A percentile compares a stretch with the other conserved stretches of the same genome.
phyloP scores from a whole-genome alignment of 2,113 vertebrate genomes.

The Caretta caretta region DNA sequence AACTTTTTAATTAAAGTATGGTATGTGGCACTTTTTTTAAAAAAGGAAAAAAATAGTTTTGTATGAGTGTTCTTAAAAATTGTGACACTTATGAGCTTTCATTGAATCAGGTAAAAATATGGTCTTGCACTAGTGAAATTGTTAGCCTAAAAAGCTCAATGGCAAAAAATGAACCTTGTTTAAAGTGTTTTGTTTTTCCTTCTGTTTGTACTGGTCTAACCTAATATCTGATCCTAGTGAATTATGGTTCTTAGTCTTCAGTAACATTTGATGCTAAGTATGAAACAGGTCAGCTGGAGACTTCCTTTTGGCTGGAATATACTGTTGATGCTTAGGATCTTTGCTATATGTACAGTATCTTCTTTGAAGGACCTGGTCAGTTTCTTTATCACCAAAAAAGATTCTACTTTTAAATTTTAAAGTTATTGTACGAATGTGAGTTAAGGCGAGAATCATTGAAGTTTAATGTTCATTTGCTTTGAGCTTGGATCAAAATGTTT shows the following conservation, averaged over 20 bases:
- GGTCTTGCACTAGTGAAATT: constrained; percentile 81
- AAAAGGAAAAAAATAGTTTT: constrained; percentile 82
- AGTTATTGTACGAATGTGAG: constrained; percentile 30
- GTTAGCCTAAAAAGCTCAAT: constrained; percentile 54
- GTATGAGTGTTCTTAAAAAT: constrained; percentile 79
- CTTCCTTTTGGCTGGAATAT: constrained; percentile 54
- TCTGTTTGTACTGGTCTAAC: constrained; percentile 52
- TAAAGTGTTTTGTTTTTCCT: constrained; percentile 46
- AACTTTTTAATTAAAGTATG: constrained; percentile 71
- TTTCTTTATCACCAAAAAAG: constrained; percentile 35
- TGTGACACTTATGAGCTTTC: constrained; percentile 72
- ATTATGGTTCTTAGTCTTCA: constrained; percentile 51
- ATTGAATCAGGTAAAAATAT: constrained; percentile 77
- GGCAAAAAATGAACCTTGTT: constrained; percentile 51
- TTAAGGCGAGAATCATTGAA: constrained; percentile 58
- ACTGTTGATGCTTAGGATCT: constrained; percentile 51
- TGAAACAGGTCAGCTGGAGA: constrained; percentile 50
- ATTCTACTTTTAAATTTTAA: background rate
- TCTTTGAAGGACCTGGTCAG: constrained; percentile 24
- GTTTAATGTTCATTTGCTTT: constrained; percentile 70
- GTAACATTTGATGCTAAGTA: constrained; percentile 53
- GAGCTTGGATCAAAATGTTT: constrained; percentile 77
- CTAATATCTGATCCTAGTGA: constrained; percentile 14
- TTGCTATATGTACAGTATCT: constrained; percentile 63
- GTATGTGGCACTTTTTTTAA: constrained; percentile 83